Evolutionary conservation across 1,140 invertebrate species (phyloP).

Genomic region (Brachionus koreanus): DNA sequence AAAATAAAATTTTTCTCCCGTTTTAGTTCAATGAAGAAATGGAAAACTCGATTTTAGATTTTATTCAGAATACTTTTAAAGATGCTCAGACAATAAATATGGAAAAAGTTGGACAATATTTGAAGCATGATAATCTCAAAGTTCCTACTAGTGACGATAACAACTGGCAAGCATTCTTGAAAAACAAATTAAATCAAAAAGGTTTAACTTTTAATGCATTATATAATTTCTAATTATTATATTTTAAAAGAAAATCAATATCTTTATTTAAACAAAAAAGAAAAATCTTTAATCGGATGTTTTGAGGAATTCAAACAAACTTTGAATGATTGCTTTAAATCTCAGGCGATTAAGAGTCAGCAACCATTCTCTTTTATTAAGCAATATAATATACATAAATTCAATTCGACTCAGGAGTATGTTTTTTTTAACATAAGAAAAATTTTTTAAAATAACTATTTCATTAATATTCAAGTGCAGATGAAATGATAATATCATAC

Average conservation of each 20-base stretch:
- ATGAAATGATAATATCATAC: constrained; percentile 41
- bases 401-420: constrained; percentile 35
- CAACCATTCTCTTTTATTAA: constrained; percentile 43
- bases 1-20: not conserved
- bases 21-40: constrained; percentile 43
- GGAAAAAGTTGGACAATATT: constrained; percentile 44
- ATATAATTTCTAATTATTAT: not conserved
- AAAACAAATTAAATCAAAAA: constrained; percentile 1
- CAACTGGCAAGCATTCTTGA: constrained; percentile 36
- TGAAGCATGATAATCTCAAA: constrained; percentile 40
- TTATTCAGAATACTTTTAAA: constrained; percentile 42
- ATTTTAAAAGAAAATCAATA: constrained; percentile 23
- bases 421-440: not conserved
- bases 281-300: constrained; percentile 42
- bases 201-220: not conserved
- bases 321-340: constrained; percentile 42
- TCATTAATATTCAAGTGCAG: not conserved
- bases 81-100: constrained; percentile 40
- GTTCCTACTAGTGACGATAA: not conserved
- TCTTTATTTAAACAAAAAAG: constrained; percentile 30
- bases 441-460: constrained; percentile 4
- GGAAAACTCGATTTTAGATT: constrained; percentile 43
- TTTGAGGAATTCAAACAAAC: constrained; percentile 43
- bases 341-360: constrained; percentile 38
- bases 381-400: constrained; percentile 44